Conservation (phyloP, 30 jellyfish, hydroid and myxozoan genomes). For the Mastigias papua region DNA sequence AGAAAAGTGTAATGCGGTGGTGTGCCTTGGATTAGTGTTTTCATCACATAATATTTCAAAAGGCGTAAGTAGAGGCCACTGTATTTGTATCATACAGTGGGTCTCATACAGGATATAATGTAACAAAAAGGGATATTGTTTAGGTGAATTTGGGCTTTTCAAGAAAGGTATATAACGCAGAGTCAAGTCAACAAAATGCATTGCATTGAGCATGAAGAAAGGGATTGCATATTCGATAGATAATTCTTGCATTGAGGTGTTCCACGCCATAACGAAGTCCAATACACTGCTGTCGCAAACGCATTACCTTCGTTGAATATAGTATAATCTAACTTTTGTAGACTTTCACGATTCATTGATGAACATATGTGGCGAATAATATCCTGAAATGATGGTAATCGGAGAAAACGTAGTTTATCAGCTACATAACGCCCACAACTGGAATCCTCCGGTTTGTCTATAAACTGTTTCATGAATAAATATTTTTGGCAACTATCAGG, state of each 20-base stretch:
- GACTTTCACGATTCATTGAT: constrained; percentile 24
- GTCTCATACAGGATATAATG: no score
- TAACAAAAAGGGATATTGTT: no score
- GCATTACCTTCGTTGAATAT: constrained; percentile 15
- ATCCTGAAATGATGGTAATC: constrained; percentile 41
- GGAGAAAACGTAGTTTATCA: constrained; percentile 17
- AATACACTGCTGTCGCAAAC: background rate
- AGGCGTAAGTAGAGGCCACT: no score
- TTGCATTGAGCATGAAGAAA: constrained; percentile 51
- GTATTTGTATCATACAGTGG: no score
- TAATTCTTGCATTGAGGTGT: background rate
- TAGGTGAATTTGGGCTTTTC: no score
- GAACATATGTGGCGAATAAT: background rate
- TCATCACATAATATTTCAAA: no score
- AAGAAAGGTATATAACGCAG: no score
- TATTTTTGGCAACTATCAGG: constrained; percentile 59
- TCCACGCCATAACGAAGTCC: constrained; percentile 58
- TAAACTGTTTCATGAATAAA: constrained; percentile 37
- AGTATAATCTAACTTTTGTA: constrained; percentile 18
- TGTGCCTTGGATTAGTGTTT: no score
- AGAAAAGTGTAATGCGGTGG: no score
- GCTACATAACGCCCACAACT: constrained; percentile 16
- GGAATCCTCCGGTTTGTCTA: constrained; percentile 14
- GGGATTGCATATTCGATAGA: background rate
- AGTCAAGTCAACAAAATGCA: constrained; percentile 68